A percentile compares a stretch with the other conserved stretches of the same genome.
These are phyloP conservation scores for Macroglossus sobrinus DNA, from an alignment of 2,113 vertebrate genomes.

Conservation along the genomic window DNA sequence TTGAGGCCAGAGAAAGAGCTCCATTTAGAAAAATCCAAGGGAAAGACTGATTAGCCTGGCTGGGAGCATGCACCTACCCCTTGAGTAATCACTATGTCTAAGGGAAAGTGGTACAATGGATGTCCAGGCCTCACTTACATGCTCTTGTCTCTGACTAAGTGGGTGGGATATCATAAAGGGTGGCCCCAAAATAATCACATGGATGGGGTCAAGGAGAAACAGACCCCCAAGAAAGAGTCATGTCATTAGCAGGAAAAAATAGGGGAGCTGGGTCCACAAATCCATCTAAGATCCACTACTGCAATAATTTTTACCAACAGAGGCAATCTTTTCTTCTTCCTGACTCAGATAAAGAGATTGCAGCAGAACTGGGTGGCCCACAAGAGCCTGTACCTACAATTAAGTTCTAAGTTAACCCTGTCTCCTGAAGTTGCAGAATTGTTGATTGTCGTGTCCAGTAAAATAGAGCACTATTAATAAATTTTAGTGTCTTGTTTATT, in stretches of 20 bases:
- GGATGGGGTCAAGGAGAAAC: background rate
- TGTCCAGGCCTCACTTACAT: background rate
- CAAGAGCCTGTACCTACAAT: slow-evolving; percentile 10
- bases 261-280: background rate
- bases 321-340: background rate
- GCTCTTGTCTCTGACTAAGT: background rate
- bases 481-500: slow-evolving; percentile 4
- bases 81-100: background rate
- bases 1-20: background rate
- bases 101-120: background rate
- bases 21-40: background rate
- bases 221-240: background rate
- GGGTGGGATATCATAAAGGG: background rate
- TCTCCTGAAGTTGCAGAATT: background rate
- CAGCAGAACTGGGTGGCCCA: background rate
- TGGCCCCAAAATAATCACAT: background rate
- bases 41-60: background rate
- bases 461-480: background rate
- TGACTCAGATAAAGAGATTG: background rate
- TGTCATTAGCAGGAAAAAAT: background rate
- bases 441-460: background rate
- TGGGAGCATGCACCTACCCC: background rate
- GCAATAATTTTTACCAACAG: background rate
- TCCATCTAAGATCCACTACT: background rate
- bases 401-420: background rate